Evolutionary conservation across 2,797 vertebrate species (phyloP), one percentile per base, ranked within the genome.

Genomic region (Gambelia wislizenii): DNA sequence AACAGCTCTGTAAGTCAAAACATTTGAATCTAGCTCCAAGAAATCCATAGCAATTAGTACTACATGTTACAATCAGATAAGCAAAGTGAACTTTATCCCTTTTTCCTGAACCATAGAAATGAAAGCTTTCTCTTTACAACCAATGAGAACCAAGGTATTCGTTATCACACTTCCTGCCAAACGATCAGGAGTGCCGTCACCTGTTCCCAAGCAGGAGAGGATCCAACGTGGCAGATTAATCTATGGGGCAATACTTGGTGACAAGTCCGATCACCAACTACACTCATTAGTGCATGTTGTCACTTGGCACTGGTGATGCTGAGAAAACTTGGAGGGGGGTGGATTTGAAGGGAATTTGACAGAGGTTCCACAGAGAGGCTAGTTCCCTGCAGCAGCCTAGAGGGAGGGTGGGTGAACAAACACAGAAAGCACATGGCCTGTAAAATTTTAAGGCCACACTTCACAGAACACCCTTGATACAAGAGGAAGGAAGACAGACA

Each of bases 141-240:
- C 61, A 39, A 84, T 56, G 49, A 12, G 16, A 39, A 56, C 69
- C 47, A 82, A 12, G 44, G 30, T 59, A 76, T 47, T n/a, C 4
- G 25, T 54, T n/a, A 76, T 36, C 13, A 82, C 33, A 88, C 59
- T 77, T 77, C 83, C 87, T 82, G 77, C 6, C 25, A 75, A 83
- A 87, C 70, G 74, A 87, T 70, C 18, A 16, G 20, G 52, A 72
- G n/a, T 70, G 18, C 25, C 13, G 27, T 84, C 82, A 87, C 54
- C 67, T 87, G 81, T 74, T 87, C 76, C 84, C 44, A 82, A 18
- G 52, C 54, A 74, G 16, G 33, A 56, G 47, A 77, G 33, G 77
- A 69, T 82, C 83, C 90, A 86, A 91, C 83, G 87, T 91, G 90
- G 90, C 90, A 88, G 49, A 47, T 77, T 59, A 82, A 91, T 69